Base-by-base conservation (phyloP, 2,888 invertebrate genomes). In the Ormyrus thymus region DNA sequence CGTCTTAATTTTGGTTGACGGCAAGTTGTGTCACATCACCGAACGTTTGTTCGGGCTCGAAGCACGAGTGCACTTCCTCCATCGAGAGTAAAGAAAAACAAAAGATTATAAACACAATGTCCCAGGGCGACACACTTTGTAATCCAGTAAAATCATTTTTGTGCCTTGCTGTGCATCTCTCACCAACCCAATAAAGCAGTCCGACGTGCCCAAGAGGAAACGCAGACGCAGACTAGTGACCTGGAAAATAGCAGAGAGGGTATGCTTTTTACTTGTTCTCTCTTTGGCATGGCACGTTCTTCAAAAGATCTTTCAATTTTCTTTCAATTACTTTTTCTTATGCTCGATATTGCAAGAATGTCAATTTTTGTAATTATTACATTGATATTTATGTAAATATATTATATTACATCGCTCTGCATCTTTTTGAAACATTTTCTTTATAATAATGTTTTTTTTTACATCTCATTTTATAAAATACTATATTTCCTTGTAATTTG, bases 141-240 rank as follows among this genome's bases (percentile, higher is more conserved):
- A 78, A 81, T 81, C 51, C 62, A 68, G 78, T 78, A 64, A 78
- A 79, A 72, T 75, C 75, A 71, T 80, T 75, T 78, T 78, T 78
- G 75, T 78, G 75, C 75, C 86, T 87, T 87, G 87, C 86, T 85
- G 87, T 78, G 69, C 74, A 74, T 64, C 76, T 45, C 66, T 50
- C 79, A 48, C 13, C 80, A 15, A 66, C 43, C 71, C 72, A 70
- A 76, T 73, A 70, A 79, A 83, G 86, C 85, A 82, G 86, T 87
- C 86, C 86, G 86, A 82, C 86, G 85, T 83, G 84, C 84, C 84
- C 87, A 86, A 84, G 88, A 88, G 84, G 87, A 87, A 78, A 87
- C 84, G 81, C 87, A 86, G 82, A 88, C 86, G 81, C 88, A 86
- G 84, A 87, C 87, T 83, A 87, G 85, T 83, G 85, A 86, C 84